A percentile compares a stretch with the other conserved stretches of the same genome.
phyloP scores from a whole-genome alignment of 2,113 vertebrate species.

The Heloderma charlesbogerti region DNA sequence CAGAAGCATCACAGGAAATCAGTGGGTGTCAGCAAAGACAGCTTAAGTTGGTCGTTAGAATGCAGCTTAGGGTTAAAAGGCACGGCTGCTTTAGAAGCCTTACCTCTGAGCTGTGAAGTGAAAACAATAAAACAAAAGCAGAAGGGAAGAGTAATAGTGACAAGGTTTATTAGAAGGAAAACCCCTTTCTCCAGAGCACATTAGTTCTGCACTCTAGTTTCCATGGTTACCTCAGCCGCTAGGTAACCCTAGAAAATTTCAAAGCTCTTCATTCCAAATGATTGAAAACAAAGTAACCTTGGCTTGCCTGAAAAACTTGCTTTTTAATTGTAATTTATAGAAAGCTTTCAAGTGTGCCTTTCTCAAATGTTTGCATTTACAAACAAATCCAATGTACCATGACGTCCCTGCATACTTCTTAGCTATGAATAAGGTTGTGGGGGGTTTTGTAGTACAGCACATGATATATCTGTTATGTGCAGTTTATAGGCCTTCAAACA shows the following conservation, averaged over 20 bases:
- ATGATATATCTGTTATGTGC: not conserved
- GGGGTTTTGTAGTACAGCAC: not conserved
- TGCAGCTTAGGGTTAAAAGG: not conserved
- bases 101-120: constrained; percentile 3
- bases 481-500: not conserved
- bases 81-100: not conserved
- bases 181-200: constrained; percentile 4
- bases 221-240: constrained; percentile 28
- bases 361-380: constrained; percentile 2
- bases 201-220: constrained; percentile 28
- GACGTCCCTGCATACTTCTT: not conserved
- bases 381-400: not conserved
- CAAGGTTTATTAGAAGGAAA: constrained; percentile 31
- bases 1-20: not conserved
- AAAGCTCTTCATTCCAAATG: constrained; percentile 19
- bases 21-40: not conserved
- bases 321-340: constrained; percentile 27
- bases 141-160: constrained; percentile 3
- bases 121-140: constrained; percentile 13
- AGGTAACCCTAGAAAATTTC: constrained; percentile 32
- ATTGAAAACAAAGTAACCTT: constrained; percentile 28
- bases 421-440: not conserved
- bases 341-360: constrained; percentile 4
- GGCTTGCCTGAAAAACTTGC: constrained; percentile 27
- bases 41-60: not conserved